Conservation (phyloP, 2,113 vertebrate species). For the Prionailurus viverrinus region DNA sequence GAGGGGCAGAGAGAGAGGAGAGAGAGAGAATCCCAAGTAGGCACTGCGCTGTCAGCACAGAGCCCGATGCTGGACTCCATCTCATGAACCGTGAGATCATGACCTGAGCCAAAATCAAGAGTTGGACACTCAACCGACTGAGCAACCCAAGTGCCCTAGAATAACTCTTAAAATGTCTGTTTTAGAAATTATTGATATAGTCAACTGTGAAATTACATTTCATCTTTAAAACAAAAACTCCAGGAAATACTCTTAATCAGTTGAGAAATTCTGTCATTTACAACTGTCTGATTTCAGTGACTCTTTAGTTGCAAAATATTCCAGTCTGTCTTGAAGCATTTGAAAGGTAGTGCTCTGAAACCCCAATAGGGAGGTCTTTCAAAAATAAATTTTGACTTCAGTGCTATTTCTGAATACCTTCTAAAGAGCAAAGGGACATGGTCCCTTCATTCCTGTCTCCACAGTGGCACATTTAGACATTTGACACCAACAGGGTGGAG, state of each 20-base stretch:
- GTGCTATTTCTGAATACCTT: background rate
- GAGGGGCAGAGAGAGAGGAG: no score
- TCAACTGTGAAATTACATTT: conserved; percentile 54
- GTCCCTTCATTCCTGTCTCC: background rate
- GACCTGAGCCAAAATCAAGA: no score
- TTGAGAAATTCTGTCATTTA: background rate
- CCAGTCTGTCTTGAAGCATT: conserved; percentile 4
- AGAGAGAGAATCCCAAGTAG: no score
- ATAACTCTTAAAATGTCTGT: background rate
- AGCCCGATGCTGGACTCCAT: no score
- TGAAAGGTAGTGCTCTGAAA: background rate
- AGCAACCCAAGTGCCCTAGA: background rate
- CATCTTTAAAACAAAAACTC: background rate
- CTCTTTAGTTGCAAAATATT: background rate
- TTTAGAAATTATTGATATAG: background rate
- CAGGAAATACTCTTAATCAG: background rate
- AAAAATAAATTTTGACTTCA: background rate
- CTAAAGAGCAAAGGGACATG: background rate
- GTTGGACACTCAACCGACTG: no score
- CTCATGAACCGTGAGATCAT: no score
- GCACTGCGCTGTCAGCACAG: no score
- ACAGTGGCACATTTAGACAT: background rate
- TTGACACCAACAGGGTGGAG: background rate
- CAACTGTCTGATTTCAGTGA: background rate
- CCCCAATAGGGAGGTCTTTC: background rate